Conservation (phyloP, 2,113 vertebrate species). For the Columbina picui region DNA sequence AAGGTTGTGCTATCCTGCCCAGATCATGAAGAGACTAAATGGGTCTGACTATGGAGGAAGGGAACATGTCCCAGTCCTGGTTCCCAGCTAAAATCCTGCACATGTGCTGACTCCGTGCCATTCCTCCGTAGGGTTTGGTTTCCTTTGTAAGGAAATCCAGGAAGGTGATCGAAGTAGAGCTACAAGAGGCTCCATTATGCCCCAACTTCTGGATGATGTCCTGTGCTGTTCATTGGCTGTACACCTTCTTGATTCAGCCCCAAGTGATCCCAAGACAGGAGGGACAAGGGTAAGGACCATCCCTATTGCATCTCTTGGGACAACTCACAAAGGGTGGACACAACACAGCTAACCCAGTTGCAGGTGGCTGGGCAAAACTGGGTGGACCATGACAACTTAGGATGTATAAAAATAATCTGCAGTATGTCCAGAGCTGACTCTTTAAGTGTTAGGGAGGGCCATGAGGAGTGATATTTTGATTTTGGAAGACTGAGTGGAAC, state of each 20-base stretch:
- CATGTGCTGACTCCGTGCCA: rapidly evolving
- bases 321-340: not conserved
- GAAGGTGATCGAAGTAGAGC: not conserved
- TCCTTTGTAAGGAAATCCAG: not conserved
- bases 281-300: not conserved
- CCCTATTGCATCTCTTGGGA: not conserved
- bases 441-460: conserved; percentile 14
- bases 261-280: not conserved
- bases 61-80: rapidly evolving
- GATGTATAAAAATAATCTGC: conserved; percentile 25
- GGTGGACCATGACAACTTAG: rapidly evolving
- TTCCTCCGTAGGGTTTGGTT: not conserved
- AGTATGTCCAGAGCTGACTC: not conserved
- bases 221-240: not conserved
- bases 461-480: not conserved
- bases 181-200: not conserved
- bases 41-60: not conserved
- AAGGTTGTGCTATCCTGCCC: not conserved
- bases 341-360: not conserved
- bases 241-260: not conserved
- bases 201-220: not conserved
- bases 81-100: not conserved
- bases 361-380: not conserved
- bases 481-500: conserved; percentile 40
- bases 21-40: not conserved